Conservation (phyloP, 2,888 invertebrate species). For the Athrips mouffetella region DNA sequence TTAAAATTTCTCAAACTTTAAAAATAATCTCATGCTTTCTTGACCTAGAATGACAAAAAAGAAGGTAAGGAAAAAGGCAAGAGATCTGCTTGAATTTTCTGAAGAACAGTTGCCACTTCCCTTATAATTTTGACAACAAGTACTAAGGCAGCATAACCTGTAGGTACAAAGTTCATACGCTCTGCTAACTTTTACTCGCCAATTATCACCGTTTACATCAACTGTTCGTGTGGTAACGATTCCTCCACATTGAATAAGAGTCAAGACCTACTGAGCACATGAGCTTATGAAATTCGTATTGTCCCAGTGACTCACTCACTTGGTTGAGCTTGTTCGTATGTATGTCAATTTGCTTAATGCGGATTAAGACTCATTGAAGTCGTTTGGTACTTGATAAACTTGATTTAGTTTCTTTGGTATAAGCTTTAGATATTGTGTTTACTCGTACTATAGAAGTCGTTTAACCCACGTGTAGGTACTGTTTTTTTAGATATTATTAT, state of each 20-base stretch:
- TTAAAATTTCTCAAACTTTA: not conserved
- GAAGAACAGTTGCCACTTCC: too few species aligned
- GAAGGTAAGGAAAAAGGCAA: too few species aligned
- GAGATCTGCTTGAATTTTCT: too few species aligned
- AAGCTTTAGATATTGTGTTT: not conserved
- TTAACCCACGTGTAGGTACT: too few species aligned
- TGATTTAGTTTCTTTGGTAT: not conserved
- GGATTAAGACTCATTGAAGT: conserved; percentile 1
- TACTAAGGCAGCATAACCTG: conserved; percentile 5
- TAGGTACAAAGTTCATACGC: conserved; percentile 6
- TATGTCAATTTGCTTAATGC: not conserved
- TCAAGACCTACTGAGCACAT: not conserved
- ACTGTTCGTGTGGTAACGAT: conserved; percentile 18
- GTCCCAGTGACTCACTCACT: conserved; percentile 1
- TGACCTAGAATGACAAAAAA: too few species aligned
- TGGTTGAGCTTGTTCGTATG: not conserved
- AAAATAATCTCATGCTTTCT: not conserved
- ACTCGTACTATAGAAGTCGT: too few species aligned
- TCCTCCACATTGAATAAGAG: conserved; percentile 4
- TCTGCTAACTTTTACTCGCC: not conserved
- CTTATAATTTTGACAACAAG: too few species aligned
- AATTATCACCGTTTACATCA: conserved; percentile 41
- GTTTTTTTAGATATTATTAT: too few species aligned
- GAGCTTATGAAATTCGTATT: conserved; percentile 4
- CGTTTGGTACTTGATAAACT: not conserved